Conservation (phyloP, 2,888 invertebrate species). For the Resseliella maxima region DNA sequence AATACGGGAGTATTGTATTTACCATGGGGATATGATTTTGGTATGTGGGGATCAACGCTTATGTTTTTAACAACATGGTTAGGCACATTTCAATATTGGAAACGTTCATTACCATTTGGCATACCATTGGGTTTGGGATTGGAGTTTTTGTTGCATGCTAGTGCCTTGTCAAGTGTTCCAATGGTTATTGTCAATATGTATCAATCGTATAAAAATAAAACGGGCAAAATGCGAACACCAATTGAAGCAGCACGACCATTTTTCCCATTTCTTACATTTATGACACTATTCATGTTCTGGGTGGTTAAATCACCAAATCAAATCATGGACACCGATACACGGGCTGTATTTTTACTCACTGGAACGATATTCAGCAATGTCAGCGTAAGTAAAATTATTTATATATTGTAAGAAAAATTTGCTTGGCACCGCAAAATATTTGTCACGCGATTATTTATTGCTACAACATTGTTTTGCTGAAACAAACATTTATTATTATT, state of each 20-base stretch:
- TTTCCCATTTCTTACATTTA: conserved; percentile 80
- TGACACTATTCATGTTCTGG: conserved; percentile 84
- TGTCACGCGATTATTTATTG: conserved; percentile 33
- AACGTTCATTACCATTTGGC: conserved; percentile 78
- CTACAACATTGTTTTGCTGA: conserved; percentile 5
- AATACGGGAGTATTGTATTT: conserved; percentile 95
- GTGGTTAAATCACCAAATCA: conserved; percentile 81
- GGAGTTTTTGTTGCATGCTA: conserved; percentile 86
- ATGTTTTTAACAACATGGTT: conserved; percentile 72
- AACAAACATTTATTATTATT: background rate
- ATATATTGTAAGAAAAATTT: conserved; percentile 50
- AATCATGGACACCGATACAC: conserved; percentile 84
- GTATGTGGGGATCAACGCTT: conserved; percentile 82
- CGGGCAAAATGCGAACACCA: conserved; percentile 85
- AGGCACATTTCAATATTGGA: conserved; percentile 85
- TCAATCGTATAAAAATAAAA: conserved; percentile 86
- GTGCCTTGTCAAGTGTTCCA: conserved; percentile 88
- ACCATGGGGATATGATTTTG: conserved; percentile 99
- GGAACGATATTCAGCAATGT: conserved; percentile 98
- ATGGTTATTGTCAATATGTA: conserved; percentile 93
- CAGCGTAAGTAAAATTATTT: conserved; percentile 78
- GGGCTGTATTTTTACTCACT: conserved; percentile 87
- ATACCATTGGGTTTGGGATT: conserved; percentile 82
- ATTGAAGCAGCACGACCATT: conserved; percentile 89
- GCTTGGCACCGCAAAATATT: conserved; percentile 53